These are phyloP conservation scores for Tinea pellionella DNA, from an alignment of 2,888 invertebrate genomes.

Conservation along the genomic window DNA sequence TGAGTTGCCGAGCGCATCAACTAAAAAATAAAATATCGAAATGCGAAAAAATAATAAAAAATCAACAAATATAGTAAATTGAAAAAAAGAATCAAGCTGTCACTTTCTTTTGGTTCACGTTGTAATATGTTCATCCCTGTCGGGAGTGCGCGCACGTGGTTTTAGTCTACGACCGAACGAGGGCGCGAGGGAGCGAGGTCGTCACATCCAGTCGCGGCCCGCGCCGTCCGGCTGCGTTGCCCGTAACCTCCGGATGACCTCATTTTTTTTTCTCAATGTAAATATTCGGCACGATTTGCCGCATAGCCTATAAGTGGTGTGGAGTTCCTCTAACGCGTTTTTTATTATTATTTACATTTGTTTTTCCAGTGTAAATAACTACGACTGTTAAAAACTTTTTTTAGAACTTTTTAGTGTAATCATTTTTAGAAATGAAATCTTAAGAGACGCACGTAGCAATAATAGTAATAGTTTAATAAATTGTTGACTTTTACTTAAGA, in stretches of 20 bases:
- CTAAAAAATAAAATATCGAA: conserved; percentile 71
- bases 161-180: conserved; percentile 27
- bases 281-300: conserved; percentile 66
- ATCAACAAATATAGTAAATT: conserved; percentile 67
- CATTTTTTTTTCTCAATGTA: conserved; percentile 67
- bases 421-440: not conserved
- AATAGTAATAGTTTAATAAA: not conserved
- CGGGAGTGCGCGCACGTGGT: conserved; percentile 60
- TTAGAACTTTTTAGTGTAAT: not conserved
- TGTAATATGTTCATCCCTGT: conserved; percentile 31
- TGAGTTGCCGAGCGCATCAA: conserved; percentile 65
- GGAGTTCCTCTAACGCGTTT: conserved; percentile 58
- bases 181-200: conserved; percentile 28
- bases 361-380: not conserved
- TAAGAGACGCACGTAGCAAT: not conserved
- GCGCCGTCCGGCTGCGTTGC: conserved; percentile 65
- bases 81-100: conserved; percentile 53
- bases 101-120: conserved; percentile 25
- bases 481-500: not conserved
- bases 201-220: conserved; percentile 65
- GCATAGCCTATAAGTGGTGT: conserved; percentile 67
- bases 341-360: not conserved
- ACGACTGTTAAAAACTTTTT: not conserved
- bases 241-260: conserved; percentile 69
- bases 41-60: conserved; percentile 69